A percentile compares a stretch with the other conserved stretches of the same genome.
phyloP scores from a whole-genome alignment of 2,113 vertebrate genomes.

The Engystomops pustulosus region DNA sequence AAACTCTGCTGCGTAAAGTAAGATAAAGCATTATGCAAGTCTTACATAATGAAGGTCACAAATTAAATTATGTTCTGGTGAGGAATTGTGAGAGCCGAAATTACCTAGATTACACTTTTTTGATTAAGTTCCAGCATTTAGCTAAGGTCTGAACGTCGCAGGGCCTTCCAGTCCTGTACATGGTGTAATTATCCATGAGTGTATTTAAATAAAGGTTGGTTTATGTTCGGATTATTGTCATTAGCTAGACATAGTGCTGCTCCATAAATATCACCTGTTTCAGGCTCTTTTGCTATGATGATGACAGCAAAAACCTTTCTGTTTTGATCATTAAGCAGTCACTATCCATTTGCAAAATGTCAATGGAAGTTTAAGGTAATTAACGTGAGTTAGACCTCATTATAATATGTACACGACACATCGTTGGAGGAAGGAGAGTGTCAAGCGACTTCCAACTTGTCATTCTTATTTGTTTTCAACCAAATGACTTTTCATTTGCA shows the following conservation, averaged over 20 bases:
- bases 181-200: constrained; percentile 38
- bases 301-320: constrained; percentile 44
- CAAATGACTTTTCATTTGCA: constrained; percentile 16
- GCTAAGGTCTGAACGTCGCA: background rate
- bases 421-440: background rate
- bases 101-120: constrained; percentile 35
- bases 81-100: constrained; percentile 32
- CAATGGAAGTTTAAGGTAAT: constrained; percentile 48
- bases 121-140: constrained; percentile 34
- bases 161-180: constrained; percentile 21
- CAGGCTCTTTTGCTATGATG: constrained; percentile 1
- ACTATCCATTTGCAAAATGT: constrained; percentile 48
- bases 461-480: constrained; percentile 20
- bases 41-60: constrained; percentile 49
- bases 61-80: constrained; percentile 47
- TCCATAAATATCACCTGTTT: constrained; percentile 39
- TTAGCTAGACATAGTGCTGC: constrained; percentile 24
- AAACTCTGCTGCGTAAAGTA: constrained; percentile 39
- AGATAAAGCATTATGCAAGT: constrained; percentile 35
- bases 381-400: constrained; percentile 41
- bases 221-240: background rate
- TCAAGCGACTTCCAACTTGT: background rate
- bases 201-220: constrained; percentile 28
- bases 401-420: constrained; percentile 8
- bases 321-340: constrained; percentile 41